Conservation (phyloP, 2,113 vertebrate species). For the Cebidichthys violaceus region DNA sequence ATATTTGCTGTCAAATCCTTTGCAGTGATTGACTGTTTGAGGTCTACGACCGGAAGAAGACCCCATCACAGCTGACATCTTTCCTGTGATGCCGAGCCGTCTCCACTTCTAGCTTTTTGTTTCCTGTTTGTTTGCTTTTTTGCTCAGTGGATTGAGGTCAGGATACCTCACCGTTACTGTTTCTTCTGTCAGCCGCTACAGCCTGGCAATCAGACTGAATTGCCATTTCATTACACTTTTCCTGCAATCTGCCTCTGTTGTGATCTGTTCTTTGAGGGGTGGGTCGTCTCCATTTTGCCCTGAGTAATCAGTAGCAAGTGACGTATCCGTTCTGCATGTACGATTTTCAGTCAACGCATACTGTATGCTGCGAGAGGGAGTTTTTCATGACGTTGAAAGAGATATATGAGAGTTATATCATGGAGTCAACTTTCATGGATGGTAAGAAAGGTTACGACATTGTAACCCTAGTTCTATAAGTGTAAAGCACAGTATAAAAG, state of each 20-base stretch:
- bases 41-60: not conserved
- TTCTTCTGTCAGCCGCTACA: not conserved
- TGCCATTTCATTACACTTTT: not conserved
- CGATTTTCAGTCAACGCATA: not conserved
- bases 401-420: not conserved
- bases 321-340: not conserved
- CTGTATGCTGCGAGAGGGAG: not conserved
- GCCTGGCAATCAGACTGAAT: not conserved
- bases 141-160: slow-evolving; percentile 1
- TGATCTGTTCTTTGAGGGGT: not conserved
- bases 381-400: not conserved
- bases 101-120: not conserved
- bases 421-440: not conserved
- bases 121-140: not conserved
- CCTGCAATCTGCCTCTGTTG: not conserved
- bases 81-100: not conserved
- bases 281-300: not conserved
- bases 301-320: not conserved
- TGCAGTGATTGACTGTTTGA: slow-evolving; percentile 13
- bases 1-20: slow-evolving; percentile 9
- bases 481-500: not conserved
- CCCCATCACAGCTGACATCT: not conserved
- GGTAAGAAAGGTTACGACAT: not conserved
- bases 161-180: not conserved
- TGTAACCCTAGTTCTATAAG: not conserved